Evolutionary conservation across 2,797 vertebrate genomes (phyloP), one percentile per base, ranked within the genome.

Genomic region (Micropoecilia bifurca): DNA sequence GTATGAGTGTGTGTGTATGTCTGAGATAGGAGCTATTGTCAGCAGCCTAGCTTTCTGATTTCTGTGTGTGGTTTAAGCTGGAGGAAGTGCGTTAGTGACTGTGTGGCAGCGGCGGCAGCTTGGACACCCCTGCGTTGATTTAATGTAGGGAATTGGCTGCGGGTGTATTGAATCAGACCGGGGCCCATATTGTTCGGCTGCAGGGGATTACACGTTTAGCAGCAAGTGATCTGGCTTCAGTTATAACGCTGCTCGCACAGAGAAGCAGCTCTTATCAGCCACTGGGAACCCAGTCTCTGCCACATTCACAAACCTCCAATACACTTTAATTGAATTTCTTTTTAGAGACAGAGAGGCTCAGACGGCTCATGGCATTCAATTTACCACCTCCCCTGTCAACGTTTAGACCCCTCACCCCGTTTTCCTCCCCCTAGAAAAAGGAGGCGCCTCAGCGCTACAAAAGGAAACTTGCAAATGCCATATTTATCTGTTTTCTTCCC

Each of bases 241-340:
- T 97, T 97, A 97, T 97, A 98, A 96, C 96, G 93, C 92, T 91
- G 92, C 93, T 94, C 89, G 86, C 91, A 90, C 92, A 92, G 85
- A 92, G 93, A 91, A 94, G 95, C 85, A 83, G 94, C 96, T 95
- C 98, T 99, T 99, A 99, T 99, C 98, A 97, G 96, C 94, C 91
- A 93, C 91, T 94, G 93, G 95, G 87, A 92, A 88, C 88, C 90
- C 95, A 95, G 96, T 97, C 97, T 96, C 96, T 96, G 96, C 97
- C 97, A 97, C 97, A 99, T 99, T 99, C 98, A 99, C 97, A 98
- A 96, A 95, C 95, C 97, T 97, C 97, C 99, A 99, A 99, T 98
- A 97, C 98, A 97, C 97, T 97, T 99, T 99, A 99, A 99, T 99
- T 99, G 98, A 99, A 99, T 99, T 99, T 99, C 97, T 97, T 97